Conservation (phyloP, 2,113 vertebrate species). For the Sinocyclocheilus anophthalmus region DNA sequence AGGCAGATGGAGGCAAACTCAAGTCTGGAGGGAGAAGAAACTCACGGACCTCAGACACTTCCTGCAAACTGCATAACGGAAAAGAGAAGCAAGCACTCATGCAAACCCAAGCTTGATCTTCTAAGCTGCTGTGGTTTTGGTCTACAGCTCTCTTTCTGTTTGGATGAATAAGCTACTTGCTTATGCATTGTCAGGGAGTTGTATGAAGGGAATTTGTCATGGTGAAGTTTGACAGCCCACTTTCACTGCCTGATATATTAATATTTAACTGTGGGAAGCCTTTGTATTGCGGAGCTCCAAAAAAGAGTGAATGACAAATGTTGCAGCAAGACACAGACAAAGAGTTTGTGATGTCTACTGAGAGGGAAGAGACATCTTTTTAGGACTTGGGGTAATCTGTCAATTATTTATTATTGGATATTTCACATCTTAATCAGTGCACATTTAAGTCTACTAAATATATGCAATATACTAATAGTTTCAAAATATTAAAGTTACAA, state of each 20-base stretch:
- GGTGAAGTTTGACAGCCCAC: constrained; percentile 29
- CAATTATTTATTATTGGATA: too few relatives aligned
- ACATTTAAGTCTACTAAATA: too few relatives aligned
- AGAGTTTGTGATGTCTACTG: constrained; percentile 18
- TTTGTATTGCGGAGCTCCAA: constrained; percentile 1
- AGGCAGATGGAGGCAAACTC: constrained; percentile 23
- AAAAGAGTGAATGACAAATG: constrained; percentile 1
- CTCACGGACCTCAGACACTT: neutral
- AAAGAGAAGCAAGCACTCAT: neutral
- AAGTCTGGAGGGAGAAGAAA: neutral
- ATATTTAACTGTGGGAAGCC: constrained; percentile 26
- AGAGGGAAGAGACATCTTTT: neutral
- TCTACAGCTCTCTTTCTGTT: neutral
- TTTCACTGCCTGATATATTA: constrained; percentile 30
- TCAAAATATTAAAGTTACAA: neutral
- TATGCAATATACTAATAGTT: neutral
- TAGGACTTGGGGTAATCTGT: neutral
- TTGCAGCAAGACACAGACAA: neutral
- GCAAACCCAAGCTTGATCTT: constrained; percentile 2
- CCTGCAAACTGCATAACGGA: constrained; percentile 4
- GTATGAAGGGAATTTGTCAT: constrained; percentile 4
- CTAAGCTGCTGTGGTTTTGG: neutral
- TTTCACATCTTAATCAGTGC: neutral
- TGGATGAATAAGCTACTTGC: constrained; percentile 2
- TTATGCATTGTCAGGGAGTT: neutral